Conservation (phyloP, 2,888 invertebrate species). For the Orchestes rusci region DNA sequence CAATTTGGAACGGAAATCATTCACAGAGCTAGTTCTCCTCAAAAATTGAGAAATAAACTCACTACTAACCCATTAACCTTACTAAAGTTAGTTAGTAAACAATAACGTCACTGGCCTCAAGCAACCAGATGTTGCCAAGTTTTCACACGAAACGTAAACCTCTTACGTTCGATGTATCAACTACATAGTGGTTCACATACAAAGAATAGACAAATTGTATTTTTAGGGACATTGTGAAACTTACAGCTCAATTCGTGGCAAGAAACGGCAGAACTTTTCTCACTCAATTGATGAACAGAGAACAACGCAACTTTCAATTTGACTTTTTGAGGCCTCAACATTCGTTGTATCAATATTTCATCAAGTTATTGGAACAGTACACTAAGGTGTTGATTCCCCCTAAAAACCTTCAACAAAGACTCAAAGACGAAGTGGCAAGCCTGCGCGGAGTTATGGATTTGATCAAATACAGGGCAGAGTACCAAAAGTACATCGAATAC, state of each 20-base stretch:
- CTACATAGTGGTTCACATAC: too few relatives aligned
- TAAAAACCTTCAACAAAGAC: constrained; percentile 74
- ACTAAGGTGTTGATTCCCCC: constrained; percentile 95
- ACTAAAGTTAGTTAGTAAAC: too few relatives aligned
- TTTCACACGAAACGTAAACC: too few relatives aligned
- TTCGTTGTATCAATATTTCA: constrained; percentile 97
- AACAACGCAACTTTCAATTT: constrained; percentile 96
- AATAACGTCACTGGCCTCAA: too few relatives aligned
- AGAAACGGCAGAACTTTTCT: constrained; percentile 96
- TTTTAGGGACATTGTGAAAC: constrained; percentile 86
- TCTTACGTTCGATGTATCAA: too few relatives aligned
- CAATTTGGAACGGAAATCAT: too few relatives aligned
- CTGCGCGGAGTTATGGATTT: constrained; percentile 70
- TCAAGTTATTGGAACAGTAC: constrained; percentile 95
- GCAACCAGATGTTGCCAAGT: too few relatives aligned
- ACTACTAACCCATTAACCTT: too few relatives aligned
- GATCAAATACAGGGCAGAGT: constrained; percentile 90
- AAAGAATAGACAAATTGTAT: constrained; percentile 10
- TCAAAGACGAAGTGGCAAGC: constrained; percentile 70
- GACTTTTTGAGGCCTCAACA: constrained; percentile 98
- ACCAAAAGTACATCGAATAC: constrained; percentile 92
- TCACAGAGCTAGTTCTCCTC: too few relatives aligned
- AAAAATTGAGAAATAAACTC: too few relatives aligned
- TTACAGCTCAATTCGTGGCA: constrained; percentile 98
- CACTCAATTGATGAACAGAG: constrained; percentile 96